A percentile compares a stretch with the other conserved stretches of the same genome.
Evolutionary conservation across 2,113 vertebrate genomes (phyloP).

Genomic region (Ictalurus punctatus): DNA sequence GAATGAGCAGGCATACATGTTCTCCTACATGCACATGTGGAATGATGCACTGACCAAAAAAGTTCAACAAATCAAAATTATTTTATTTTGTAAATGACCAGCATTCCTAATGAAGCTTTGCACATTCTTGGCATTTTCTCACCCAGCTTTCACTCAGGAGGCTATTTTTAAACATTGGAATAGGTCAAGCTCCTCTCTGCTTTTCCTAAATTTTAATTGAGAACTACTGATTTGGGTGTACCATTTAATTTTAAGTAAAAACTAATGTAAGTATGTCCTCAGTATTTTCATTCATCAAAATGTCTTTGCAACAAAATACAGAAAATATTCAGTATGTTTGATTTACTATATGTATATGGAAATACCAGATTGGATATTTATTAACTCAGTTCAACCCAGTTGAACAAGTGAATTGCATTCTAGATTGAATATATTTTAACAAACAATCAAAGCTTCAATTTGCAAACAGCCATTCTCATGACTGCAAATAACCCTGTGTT

Average conservation of each 20-base stretch:
- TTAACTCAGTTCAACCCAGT: not conserved
- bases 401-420: not conserved
- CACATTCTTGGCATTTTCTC: not conserved
- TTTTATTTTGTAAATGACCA: not conserved
- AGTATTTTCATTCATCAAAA: not conserved
- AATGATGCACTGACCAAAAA: not conserved
- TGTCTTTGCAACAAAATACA: not conserved
- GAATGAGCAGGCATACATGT: not conserved
- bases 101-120: not conserved
- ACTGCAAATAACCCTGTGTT: constrained; percentile 20
- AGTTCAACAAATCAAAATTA: not conserved
- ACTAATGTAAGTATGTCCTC: not conserved
- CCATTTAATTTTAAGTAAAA: not conserved
- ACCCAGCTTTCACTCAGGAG: not conserved
- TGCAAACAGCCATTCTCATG: constrained; percentile 1
- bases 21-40: not conserved
- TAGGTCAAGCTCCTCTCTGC: not conserved
- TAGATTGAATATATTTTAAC: not conserved
- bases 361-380: not conserved
- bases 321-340: not conserved
- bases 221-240: not conserved
- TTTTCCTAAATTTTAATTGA: not conserved
- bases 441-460: constrained; percentile 4
- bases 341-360: not conserved
- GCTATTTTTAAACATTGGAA: not conserved